Conservation (phyloP, 2,797 vertebrate genomes). For the Parotocinclus haroldoi region DNA sequence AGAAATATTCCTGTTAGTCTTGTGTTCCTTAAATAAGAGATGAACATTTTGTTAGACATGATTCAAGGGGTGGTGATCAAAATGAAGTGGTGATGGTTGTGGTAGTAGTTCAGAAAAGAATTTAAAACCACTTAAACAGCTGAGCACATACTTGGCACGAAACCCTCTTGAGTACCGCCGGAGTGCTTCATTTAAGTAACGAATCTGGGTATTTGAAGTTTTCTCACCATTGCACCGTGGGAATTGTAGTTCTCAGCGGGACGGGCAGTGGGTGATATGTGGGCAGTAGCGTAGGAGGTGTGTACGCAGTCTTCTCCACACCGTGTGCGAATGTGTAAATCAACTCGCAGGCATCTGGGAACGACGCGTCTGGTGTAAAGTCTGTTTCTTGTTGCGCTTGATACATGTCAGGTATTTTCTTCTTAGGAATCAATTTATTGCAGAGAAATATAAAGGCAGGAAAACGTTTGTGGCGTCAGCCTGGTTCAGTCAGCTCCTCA, state of each 20-base stretch:
- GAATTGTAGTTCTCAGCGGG: slow-evolving; percentile 37
- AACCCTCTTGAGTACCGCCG: neutral
- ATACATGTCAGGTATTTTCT: too few species aligned
- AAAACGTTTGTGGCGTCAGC: neutral
- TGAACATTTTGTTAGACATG: too few species aligned
- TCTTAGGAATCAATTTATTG: too few species aligned
- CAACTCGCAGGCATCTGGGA: slow-evolving; percentile 23
- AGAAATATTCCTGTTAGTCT: too few species aligned
- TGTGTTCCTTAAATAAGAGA: too few species aligned
- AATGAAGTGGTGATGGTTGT: too few species aligned
- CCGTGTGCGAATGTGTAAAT: slow-evolving; percentile 14
- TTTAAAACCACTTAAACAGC: too few species aligned
- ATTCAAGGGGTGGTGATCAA: too few species aligned
- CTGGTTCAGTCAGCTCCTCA: too few species aligned
- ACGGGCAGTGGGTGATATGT: slow-evolving; percentile 24
- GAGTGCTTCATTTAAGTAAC: slow-evolving; percentile 19
- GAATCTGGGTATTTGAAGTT: slow-evolving; percentile 10
- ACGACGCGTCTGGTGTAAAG: slow-evolving; percentile 7
- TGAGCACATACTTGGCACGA: too few species aligned
- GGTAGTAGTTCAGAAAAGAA: too few species aligned
- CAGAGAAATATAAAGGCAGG: slow-evolving; percentile 1
- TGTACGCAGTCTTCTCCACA: slow-evolving; percentile 14
- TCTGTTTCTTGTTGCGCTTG: neutral
- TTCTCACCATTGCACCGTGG: slow-evolving; percentile 23
- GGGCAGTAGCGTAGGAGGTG: slow-evolving; percentile 30